A percentile compares a stretch with the other conserved stretches of the same genome.
Evolutionary conservation across 2,888 invertebrate species (phyloP).

Genomic region (Charanyca ferruginea): DNA sequence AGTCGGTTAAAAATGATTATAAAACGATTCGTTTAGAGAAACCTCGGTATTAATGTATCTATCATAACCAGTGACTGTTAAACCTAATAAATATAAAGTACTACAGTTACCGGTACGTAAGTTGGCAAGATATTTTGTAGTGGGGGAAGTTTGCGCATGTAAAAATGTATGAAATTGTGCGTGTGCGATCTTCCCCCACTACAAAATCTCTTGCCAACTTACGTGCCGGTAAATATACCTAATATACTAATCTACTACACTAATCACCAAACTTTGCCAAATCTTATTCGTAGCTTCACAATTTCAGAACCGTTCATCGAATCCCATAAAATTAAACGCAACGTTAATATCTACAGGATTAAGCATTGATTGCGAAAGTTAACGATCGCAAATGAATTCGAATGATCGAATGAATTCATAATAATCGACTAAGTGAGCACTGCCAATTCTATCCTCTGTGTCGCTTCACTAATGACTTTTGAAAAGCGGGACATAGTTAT

Average conservation of each 20-base stretch:
- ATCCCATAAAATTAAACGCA: slow-evolving; percentile 24
- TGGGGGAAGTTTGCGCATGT: too few relatives aligned
- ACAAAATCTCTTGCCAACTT: too few relatives aligned
- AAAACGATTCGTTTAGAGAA: too few relatives aligned
- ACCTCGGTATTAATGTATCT: not conserved
- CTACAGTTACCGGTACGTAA: too few relatives aligned
- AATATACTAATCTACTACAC: not conserved
- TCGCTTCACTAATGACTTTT: slow-evolving; percentile 18
- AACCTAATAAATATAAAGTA: not conserved
- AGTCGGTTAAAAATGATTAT: too few relatives aligned
- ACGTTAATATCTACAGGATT: slow-evolving; percentile 28
- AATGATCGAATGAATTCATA: slow-evolving; percentile 27
- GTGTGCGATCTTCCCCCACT: too few relatives aligned
- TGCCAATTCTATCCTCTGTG: slow-evolving; percentile 9
- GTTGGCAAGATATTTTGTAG: too few relatives aligned
- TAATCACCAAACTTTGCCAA: slow-evolving; percentile 28
- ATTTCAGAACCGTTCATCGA: slow-evolving; percentile 23
- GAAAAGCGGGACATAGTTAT: slow-evolving; percentile 12
- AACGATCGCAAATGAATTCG: slow-evolving; percentile 23
- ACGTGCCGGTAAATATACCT: not conserved
- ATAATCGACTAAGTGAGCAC: slow-evolving; percentile 31
- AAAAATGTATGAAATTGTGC: too few relatives aligned
- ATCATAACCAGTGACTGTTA: not conserved
- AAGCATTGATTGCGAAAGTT: slow-evolving; percentile 27
- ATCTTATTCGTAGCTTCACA: slow-evolving; percentile 24